phyloP scores from a whole-genome alignment of 1,140 invertebrate species.

The Ruditapes philippinarum region DNA sequence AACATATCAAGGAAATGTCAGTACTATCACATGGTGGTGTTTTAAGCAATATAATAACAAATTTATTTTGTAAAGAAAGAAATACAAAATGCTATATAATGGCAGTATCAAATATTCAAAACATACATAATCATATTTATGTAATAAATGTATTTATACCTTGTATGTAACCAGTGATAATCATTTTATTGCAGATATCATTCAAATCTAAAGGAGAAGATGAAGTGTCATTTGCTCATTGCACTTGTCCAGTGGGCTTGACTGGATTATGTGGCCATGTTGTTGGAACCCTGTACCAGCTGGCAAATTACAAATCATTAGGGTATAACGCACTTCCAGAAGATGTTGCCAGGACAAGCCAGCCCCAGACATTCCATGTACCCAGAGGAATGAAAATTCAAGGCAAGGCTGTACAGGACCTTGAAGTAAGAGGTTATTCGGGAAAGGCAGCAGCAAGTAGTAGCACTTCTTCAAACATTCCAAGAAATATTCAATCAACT shows the following conservation, averaged over 20 bases:
- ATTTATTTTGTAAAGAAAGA: neutral
- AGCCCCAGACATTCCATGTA: constrained; percentile 64
- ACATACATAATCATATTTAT: neutral
- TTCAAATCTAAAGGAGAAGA: neutral
- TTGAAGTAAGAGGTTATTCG: constrained; percentile 53
- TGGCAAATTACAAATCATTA: constrained; percentile 33
- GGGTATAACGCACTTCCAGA: constrained; percentile 38
- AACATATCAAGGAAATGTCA: neutral
- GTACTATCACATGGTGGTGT: neutral
- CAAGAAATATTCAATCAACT: constrained; percentile 57
- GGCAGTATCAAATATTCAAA: neutral
- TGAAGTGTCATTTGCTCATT: neutral
- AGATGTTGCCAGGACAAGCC: constrained; percentile 64
- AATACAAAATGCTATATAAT: neutral
- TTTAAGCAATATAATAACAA: neutral
- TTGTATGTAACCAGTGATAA: neutral
- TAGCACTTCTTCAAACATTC: neutral
- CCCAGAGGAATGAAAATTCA: constrained; percentile 56
- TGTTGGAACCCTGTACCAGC: constrained; percentile 26
- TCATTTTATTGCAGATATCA: neutral
- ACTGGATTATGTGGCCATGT: constrained; percentile 49
- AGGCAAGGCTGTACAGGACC: constrained; percentile 13
- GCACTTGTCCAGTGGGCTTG: constrained; percentile 60
- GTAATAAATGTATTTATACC: neutral
- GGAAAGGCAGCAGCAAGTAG: neutral